Percentiles rank a stretch among this genome's conserved stretches.
Conservation (phyloP, 2,797 vertebrate genomes). For the Geotrypetes seraphini region DNA sequence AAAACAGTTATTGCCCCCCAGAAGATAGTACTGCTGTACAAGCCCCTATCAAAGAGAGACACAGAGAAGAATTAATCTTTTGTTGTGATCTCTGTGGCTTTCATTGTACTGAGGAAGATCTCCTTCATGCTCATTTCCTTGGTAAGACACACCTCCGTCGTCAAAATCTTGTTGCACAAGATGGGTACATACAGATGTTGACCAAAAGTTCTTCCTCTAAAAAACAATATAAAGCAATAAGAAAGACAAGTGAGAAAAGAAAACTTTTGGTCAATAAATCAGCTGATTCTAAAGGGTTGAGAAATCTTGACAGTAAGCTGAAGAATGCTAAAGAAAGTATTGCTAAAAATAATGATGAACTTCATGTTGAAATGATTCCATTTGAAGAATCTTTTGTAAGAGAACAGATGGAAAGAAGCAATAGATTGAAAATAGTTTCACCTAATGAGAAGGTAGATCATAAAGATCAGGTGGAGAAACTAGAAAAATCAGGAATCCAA, state of each 20-base stretch:
- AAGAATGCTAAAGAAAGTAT: conserved; percentile 14
- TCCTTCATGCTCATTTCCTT: conserved; percentile 43
- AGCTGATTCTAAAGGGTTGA: conserved; percentile 17
- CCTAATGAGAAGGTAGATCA: conserved; percentile 1
- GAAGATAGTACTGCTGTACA: conserved; percentile 10
- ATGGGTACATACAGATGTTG: conserved; percentile 40
- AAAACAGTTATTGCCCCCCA: conserved; percentile 15
- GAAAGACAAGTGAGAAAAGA: conserved; percentile 16
- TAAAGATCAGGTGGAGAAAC: conserved; percentile 7
- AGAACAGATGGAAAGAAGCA: not conserved
- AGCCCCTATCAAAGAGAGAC: conserved; percentile 1
- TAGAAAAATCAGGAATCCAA: conserved; percentile 6
- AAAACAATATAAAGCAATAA: conserved; percentile 7
- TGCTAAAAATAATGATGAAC: conserved; percentile 9
- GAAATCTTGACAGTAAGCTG: not conserved
- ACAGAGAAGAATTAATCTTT: conserved; percentile 22
- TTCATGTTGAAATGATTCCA: conserved; percentile 23
- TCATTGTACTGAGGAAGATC: conserved; percentile 39
- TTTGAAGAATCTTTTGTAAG: conserved; percentile 4
- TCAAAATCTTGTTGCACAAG: conserved; percentile 48
- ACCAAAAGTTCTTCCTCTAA: conserved; percentile 42
- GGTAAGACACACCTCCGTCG: conserved; percentile 54
- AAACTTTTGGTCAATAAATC: conserved; percentile 28
- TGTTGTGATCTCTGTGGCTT: conserved; percentile 55
- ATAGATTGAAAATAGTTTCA: not conserved